Evolutionary conservation across 1,140 invertebrate species (phyloP).

Genomic region (Drosophila aff.): DNA sequence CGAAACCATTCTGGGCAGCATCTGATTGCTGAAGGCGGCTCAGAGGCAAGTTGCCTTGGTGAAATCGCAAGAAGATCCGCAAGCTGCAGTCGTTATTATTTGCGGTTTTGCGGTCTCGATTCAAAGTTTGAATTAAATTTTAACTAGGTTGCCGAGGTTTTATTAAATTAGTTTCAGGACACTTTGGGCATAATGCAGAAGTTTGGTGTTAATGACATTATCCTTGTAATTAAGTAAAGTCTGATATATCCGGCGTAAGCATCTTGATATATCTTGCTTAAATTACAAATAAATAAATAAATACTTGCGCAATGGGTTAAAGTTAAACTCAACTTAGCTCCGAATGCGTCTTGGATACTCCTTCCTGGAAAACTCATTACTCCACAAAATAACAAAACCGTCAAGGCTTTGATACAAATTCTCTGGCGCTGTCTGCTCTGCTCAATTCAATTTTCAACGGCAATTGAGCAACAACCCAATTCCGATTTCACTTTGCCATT

Average conservation of each 20-base stretch:
- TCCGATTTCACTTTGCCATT: slow-evolving; percentile 34
- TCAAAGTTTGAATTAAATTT: background rate
- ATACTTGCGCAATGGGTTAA: background rate
- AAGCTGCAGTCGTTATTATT: slow-evolving; percentile 9
- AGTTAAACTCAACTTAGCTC: background rate
- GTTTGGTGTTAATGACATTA: background rate
- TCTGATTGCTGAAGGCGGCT: slow-evolving; percentile 35
- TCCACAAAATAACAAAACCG: background rate
- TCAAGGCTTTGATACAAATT: background rate
- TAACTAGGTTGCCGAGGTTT: background rate
- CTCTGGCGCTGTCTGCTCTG: slow-evolving; percentile 3
- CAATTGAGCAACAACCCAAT: slow-evolving; percentile 29
- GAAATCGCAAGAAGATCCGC: background rate
- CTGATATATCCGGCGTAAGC: background rate
- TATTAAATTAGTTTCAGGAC: slow-evolving; percentile 1
- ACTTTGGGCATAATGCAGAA: background rate
- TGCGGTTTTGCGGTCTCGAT: slow-evolving; percentile 12
- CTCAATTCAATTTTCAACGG: slow-evolving; percentile 24
- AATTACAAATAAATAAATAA: background rate
- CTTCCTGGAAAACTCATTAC: background rate
- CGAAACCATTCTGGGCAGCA: slow-evolving; percentile 34
- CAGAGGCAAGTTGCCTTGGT: slow-evolving; percentile 3
- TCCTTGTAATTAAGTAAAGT: background rate
- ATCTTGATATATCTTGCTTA: no score
- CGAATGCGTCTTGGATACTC: background rate